phyloP scores from a whole-genome alignment of 2,113 vertebrate genomes.

The Acinonyx jubatus region DNA sequence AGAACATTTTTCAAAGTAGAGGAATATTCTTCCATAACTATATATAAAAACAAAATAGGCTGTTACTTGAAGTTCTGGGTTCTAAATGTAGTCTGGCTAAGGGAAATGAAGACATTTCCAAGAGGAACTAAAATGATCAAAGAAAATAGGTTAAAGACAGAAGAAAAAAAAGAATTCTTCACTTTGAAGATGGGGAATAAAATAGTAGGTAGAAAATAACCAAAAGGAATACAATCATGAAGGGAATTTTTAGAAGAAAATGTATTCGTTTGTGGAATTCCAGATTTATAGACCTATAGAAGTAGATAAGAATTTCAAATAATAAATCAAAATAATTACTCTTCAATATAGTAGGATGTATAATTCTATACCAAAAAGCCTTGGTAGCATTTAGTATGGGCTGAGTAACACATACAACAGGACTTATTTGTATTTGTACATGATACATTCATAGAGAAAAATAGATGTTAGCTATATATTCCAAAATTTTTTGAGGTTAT shows the following conservation, averaged over 20 bases:
- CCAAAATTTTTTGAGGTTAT: not conserved
- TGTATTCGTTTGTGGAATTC: not conserved
- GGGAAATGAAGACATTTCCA: not conserved
- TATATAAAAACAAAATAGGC: not conserved
- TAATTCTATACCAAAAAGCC: not conserved
- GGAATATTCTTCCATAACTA: not conserved
- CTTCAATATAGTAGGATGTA: not conserved
- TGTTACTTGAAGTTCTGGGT: not conserved
- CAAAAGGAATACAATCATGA: not conserved
- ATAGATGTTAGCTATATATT: not conserved
- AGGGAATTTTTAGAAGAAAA: not conserved
- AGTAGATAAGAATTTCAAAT: not conserved
- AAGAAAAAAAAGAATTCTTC: not conserved
- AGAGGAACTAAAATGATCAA: slow-evolving; percentile 6
- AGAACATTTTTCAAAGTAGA: not conserved
- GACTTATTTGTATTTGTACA: not conserved
- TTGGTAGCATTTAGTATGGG: not conserved
- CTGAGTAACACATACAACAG: not conserved
- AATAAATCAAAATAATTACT: not conserved
- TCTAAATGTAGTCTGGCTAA: not conserved
- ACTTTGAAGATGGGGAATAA: not conserved
- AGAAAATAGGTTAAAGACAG: not conserved
- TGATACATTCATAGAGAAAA: not conserved
- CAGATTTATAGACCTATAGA: not conserved
- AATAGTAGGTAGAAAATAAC: not conserved